Conservation (phyloP, 2,797 vertebrate genomes). For the Tolypeutes matacus region DNA sequence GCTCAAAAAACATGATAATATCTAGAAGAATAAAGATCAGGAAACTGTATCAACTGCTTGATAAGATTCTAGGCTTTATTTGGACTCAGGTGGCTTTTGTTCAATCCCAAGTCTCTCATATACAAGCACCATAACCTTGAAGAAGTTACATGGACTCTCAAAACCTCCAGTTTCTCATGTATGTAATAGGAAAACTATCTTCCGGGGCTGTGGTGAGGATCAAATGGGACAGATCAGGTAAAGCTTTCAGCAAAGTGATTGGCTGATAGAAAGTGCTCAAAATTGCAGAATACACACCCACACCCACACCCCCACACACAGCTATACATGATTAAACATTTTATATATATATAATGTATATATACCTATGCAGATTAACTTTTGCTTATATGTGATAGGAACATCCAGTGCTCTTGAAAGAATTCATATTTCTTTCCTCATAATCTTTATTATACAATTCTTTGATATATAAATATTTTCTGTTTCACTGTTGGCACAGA, state of each 20-base stretch:
- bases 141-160: background rate
- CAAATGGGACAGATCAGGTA: background rate
- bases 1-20: background rate
- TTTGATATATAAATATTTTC: slow-evolving; percentile 7
- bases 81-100: background rate
- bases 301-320: background rate
- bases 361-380: background rate
- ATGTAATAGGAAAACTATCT: background rate
- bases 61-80: slow-evolving; percentile 14
- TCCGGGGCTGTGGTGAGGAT: background rate
- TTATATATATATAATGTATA: background rate
- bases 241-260: background rate
- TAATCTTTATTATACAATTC: background rate
- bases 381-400: background rate
- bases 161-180: slow-evolving; percentile 2
- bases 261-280: background rate
- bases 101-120: background rate
- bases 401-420: background rate
- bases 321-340: background rate
- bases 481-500: slow-evolving; percentile 23
- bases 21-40: background rate
- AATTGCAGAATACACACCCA: background rate
- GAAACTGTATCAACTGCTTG: background rate
- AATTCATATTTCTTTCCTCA: background rate
- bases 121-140: background rate